phyloP scores from a whole-genome alignment of 2,113 vertebrate genomes.

The Callocephalon fimbriatum region DNA sequence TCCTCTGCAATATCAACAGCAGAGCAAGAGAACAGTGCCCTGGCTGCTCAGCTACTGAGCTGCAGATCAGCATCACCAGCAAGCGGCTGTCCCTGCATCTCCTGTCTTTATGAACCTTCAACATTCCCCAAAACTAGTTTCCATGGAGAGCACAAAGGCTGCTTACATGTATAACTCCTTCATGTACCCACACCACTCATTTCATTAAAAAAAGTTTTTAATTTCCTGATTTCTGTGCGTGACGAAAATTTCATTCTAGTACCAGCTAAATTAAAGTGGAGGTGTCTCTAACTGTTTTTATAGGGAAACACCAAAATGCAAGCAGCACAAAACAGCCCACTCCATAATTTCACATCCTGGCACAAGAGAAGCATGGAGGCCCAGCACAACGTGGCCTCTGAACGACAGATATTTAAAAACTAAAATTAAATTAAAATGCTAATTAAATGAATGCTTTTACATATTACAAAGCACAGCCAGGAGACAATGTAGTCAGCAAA shows the following conservation, averaged over 20 bases:
- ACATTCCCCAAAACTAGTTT: not conserved
- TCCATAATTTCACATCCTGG: not conserved
- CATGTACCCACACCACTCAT: accelerated
- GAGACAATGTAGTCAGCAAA: not conserved
- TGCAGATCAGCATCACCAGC: not conserved
- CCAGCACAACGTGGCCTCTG: not conserved
- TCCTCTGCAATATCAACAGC: not conserved
- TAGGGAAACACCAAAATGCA: not conserved
- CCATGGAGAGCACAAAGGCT: not conserved
- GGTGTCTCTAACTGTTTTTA: not conserved
- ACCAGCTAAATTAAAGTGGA: not conserved
- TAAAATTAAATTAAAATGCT: not conserved
- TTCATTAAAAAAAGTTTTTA: not conserved
- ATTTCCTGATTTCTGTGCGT: not conserved
- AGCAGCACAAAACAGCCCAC: not conserved
- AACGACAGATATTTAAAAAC: not conserved
- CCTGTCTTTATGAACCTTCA: not conserved
- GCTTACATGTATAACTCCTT: accelerated
- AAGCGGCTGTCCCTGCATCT: not conserved
- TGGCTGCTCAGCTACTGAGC: accelerated
- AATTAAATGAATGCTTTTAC: not conserved
- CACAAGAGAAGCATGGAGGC: not conserved
- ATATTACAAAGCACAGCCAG: not conserved
- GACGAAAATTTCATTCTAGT: not conserved
- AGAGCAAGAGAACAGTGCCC: accelerated